A percentile compares a stretch with the other conserved stretches of the same genome.
These are phyloP conservation scores for Parthenolecanium corni DNA, from an alignment of 2,888 invertebrate genomes.

Conservation along the genomic window DNA sequence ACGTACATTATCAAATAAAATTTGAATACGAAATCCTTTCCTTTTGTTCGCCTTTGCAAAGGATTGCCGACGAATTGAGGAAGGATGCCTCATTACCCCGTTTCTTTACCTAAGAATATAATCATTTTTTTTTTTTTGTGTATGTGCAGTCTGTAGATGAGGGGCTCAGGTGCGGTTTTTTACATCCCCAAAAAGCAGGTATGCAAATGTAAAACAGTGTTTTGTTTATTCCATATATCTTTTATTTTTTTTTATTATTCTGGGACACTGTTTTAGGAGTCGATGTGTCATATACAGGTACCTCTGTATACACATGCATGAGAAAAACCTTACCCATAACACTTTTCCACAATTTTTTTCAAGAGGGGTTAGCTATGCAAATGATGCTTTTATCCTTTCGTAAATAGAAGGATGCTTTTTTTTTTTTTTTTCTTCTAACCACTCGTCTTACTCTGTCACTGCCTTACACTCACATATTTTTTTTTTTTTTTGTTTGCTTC, in stretches of 20 bases:
- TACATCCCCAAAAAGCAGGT: conserved; percentile 26
- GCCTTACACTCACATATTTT: neutral
- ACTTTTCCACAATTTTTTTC: conserved; percentile 25
- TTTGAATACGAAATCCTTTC: conserved; percentile 27
- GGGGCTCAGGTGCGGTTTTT: conserved; percentile 27
- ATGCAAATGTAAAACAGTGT: conserved; percentile 20
- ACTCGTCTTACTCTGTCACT: too few species aligned
- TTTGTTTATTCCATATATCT: conserved; percentile 19
- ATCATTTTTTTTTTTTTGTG: conserved; percentile 10
- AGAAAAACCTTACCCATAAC: conserved; percentile 11
- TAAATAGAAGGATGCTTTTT: conserved; percentile 31
- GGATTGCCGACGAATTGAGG: neutral
- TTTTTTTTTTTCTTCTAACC: neutral
- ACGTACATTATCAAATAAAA: conserved; percentile 29
- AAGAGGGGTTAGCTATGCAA: conserved; percentile 36
- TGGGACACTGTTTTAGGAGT: conserved; percentile 16
- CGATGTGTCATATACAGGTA: conserved; percentile 15
- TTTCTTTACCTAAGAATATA: conserved; percentile 15
- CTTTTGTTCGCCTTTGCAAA: conserved; percentile 1
- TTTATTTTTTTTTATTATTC: neutral
- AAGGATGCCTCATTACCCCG: conserved; percentile 25
- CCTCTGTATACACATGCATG: neutral
- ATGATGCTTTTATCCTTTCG: conserved; percentile 32
- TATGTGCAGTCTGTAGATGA: neutral
- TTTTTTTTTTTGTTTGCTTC: conserved; percentile 1